Conservation (phyloP, 2,797 vertebrate species). For the Peromyscus melanophrys region DNA sequence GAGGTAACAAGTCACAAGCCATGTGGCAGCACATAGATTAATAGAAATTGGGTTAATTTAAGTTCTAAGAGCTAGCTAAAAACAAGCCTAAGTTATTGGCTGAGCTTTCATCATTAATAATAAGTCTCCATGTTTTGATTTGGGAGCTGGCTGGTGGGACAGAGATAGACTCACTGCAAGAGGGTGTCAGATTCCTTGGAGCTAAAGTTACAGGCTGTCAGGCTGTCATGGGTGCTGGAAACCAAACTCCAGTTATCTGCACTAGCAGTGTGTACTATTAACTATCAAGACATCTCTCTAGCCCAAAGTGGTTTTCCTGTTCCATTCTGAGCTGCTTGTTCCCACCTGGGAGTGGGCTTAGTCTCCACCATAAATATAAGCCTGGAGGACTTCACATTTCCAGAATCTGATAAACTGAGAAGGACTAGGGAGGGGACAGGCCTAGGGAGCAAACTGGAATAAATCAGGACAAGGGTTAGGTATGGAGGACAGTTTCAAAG, state of each 20-base stretch:
- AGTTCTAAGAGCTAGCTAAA: no score
- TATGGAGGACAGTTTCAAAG: background rate
- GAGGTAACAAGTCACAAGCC: no score
- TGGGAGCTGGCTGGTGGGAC: no score
- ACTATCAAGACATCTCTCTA: background rate
- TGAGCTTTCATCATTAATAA: no score
- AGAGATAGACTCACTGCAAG: no score
- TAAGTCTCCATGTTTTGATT: no score
- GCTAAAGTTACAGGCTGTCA: background rate
- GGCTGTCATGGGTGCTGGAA: background rate
- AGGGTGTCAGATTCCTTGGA: background rate
- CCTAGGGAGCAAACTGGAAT: background rate
- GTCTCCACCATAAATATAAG: background rate
- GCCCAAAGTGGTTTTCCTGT: background rate
- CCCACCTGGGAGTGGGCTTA: background rate
- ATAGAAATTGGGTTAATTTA: no score
- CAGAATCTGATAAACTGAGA: background rate
- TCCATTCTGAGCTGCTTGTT: background rate
- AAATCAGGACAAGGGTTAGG: background rate
- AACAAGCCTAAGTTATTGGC: no score
- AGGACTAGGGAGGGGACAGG: background rate
- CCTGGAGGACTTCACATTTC: accelerated
- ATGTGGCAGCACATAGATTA: no score
- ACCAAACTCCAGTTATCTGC: background rate
- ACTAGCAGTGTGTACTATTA: background rate